Evolutionary conservation across 2,888 invertebrate species (phyloP), one percentile per base, ranked within the genome.

Genomic region (Archips crataeganus): DNA sequence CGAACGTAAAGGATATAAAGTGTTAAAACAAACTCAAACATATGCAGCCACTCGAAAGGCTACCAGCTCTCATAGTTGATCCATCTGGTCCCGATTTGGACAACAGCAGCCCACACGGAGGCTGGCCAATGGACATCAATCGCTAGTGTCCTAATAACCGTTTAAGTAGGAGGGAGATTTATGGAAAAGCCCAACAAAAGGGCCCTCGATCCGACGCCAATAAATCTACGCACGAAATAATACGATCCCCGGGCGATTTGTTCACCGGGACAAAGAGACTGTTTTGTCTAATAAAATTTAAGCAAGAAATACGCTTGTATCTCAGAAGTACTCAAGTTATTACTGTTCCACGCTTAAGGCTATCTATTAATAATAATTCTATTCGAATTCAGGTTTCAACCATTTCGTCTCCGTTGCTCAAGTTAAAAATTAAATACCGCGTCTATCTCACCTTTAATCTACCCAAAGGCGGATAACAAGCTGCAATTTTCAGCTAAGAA

Each of bases 161-260:
- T 90, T 92, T 92, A 92, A 92, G 90, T 91, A 91, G 90, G 87
- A 86, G 85, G 86, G 87, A 90, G 92, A 93, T 92, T 92, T 93
- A 93, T 92, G 90, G 87, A 87, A 89, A 90, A 90, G 80, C 89
- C 92, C 90, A 90, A 93, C 91, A 92, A 93, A 91, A 86, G 88
- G 89, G 88, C 85, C 87, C 85, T 85, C 89, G 87, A 89, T 88
- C 88, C 87, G 86, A 86, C 85, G 86, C 86, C 91, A 85, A 93
- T 93, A 93, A 93, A 93, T 93, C 93, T 91, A 90, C 90, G 87
- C 86, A 89, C 89, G 87, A 92, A 92, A 92, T 92, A 93, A 93
- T 93, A 90, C 91, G 89, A 90, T 90, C 89, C 90, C 88, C 78
- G 68, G 80, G 87, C 90, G 89, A 92, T 92, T 92, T 91, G 92